Percentiles rank a stretch among this genome's conserved stretches.
phyloP scores from a whole-genome alignment of 2,888 invertebrate species.

The Lasioglossum malachurum region DNA sequence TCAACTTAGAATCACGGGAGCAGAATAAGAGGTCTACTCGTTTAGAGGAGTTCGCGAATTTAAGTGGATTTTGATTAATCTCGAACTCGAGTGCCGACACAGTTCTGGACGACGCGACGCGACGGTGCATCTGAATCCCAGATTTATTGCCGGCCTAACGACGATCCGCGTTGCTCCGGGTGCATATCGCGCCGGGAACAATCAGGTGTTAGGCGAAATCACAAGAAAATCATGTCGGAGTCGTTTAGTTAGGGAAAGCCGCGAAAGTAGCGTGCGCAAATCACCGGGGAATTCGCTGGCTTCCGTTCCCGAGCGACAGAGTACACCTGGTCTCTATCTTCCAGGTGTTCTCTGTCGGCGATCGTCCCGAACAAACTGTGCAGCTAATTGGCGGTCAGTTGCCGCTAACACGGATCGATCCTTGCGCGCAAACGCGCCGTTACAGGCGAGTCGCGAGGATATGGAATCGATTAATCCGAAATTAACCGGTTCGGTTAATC shows the following conservation, averaged over 20 bases:
- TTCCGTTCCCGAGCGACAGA: not conserved
- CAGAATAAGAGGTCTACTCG: slow-evolving; percentile 60
- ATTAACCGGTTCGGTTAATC: slow-evolving; percentile 51
- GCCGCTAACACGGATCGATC: slow-evolving; percentile 42
- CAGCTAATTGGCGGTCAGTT: slow-evolving; percentile 33
- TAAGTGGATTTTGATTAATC: slow-evolving; percentile 72
- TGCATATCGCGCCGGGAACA: slow-evolving; percentile 29
- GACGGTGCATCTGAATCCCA: slow-evolving; percentile 67
- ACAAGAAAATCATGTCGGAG: not conserved
- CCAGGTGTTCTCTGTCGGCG: not conserved
- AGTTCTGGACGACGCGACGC: slow-evolving; percentile 30
- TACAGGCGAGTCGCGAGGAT: slow-evolving; percentile 18
- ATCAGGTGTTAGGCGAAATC: slow-evolving; percentile 26
- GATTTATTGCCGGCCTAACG: slow-evolving; percentile 60
- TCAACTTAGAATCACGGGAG: slow-evolving; percentile 55
- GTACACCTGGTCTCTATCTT: not conserved
- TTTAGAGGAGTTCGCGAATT: slow-evolving; percentile 68
- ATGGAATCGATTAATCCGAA: slow-evolving; percentile 55
- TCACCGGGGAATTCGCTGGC: not conserved
- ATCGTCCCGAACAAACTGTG: slow-evolving; percentile 16
- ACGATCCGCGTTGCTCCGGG: slow-evolving; percentile 52
- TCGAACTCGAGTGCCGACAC: slow-evolving; percentile 58
- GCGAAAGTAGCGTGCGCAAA: not conserved
- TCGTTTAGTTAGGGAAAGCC: not conserved
- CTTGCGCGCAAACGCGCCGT: slow-evolving; percentile 1